A percentile compares a stretch with the other conserved stretches of the same genome.
These are phyloP conservation scores for Lasioglossum calceatum DNA, from an alignment of 2,888 invertebrate genomes.

Conservation along the genomic window DNA sequence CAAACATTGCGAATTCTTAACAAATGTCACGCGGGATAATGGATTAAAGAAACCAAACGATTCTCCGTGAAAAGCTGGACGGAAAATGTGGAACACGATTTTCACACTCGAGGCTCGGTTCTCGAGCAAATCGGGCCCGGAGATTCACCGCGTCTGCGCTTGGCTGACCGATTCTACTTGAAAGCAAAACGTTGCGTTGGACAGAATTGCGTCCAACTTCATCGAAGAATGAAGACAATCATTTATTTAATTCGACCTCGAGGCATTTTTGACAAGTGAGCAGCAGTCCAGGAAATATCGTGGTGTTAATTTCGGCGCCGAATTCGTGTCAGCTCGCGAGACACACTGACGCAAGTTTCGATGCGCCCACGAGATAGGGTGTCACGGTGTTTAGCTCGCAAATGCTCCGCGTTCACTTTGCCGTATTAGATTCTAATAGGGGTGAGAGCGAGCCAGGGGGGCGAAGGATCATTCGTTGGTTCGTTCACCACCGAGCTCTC, in stretches of 20 bases:
- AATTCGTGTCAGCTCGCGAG: not conserved
- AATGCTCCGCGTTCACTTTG: constrained; percentile 77
- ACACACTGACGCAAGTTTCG: constrained; percentile 55
- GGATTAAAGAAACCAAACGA: not conserved
- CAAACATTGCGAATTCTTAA: not conserved
- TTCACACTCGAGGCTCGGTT: not conserved
- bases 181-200: no score
- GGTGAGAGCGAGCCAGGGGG: constrained; percentile 46
- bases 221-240: not conserved
- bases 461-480: constrained; percentile 42
- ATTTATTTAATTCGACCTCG: not conserved
- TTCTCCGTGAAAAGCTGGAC: not conserved
- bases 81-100: not conserved
- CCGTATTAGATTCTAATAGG: constrained; percentile 82
- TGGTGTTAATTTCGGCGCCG: not conserved
- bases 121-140: not conserved
- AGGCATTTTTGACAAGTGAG: not conserved
- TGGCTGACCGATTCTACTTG: not conserved
- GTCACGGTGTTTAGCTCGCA: constrained; percentile 81
- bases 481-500: not conserved
- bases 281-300: not conserved
- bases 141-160: not conserved
- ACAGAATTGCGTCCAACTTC: not conserved
- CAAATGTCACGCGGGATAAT: not conserved
- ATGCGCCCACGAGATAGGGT: constrained; percentile 65